phyloP scores from a whole-genome alignment of 2,888 invertebrate species.

The Meliscaeva auricollis region DNA sequence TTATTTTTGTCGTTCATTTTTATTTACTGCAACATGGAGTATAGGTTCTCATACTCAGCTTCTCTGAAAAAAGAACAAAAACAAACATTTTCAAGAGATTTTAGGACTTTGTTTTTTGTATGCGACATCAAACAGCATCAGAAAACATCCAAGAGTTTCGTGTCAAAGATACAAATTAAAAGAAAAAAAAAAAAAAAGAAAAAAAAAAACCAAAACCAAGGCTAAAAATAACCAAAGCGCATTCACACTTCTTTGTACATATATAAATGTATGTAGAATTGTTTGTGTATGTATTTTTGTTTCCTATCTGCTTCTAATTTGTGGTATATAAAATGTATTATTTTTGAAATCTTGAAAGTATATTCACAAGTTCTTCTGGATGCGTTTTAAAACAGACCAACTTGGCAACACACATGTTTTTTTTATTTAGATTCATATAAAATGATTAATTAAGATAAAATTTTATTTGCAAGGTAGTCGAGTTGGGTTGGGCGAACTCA shows the following conservation, averaged over 20 bases:
- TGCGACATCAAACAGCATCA: slow-evolving; percentile 1
- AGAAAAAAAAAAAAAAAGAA: slow-evolving; percentile 14
- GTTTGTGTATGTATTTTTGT: slow-evolving; percentile 31
- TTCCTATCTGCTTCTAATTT: not conserved
- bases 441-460: slow-evolving; percentile 1
- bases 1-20: too few species aligned
- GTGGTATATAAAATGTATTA: slow-evolving; percentile 26
- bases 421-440: slow-evolving; percentile 36
- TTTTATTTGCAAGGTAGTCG: not conserved
- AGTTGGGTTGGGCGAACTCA: not conserved
- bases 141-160: slow-evolving; percentile 30
- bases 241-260: slow-evolving; percentile 58
- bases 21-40: too few species aligned
- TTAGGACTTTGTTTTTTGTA: slow-evolving; percentile 7
- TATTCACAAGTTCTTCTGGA: slow-evolving; percentile 37
- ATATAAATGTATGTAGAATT: slow-evolving; percentile 8
- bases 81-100: too few species aligned
- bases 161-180: slow-evolving; percentile 32
- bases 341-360: slow-evolving; percentile 60
- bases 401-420: slow-evolving; percentile 53
- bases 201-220: slow-evolving; percentile 26
- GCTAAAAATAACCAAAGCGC: slow-evolving; percentile 72
- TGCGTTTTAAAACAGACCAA: slow-evolving; percentile 30
- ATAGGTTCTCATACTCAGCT: too few species aligned
- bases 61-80: too few species aligned